phyloP scores from a whole-genome alignment of 2,113 vertebrate species.

The Protomyctophum bolini region DNA sequence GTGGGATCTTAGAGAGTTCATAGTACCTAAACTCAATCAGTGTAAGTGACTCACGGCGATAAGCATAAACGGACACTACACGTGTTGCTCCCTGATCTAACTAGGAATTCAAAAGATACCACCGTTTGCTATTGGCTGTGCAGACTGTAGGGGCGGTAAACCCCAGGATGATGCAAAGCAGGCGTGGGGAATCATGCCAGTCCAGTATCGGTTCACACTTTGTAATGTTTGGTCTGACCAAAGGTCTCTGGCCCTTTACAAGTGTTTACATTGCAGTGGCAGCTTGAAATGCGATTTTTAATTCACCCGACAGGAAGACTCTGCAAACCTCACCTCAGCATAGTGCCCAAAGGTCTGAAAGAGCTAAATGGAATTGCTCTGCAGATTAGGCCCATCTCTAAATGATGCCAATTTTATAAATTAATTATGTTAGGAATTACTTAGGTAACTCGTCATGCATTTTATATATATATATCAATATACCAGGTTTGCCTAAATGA shows the following conservation, averaged over 20 bases:
- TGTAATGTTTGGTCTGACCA: conserved; percentile 43
- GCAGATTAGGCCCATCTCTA: too few species aligned
- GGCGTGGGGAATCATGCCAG: neutral
- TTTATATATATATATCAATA: too few species aligned
- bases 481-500: too few species aligned
- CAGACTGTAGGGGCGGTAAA: conserved; percentile 12
- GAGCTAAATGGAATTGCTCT: neutral
- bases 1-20: neutral
- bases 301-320: conserved; percentile 1
- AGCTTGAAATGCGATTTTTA: neutral
- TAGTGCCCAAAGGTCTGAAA: neutral
- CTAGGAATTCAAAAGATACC: conserved; percentile 20
- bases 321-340: neutral
- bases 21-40: too few species aligned
- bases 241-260: conserved; percentile 13
- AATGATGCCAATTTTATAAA: too few species aligned
- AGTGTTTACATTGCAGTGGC: conserved; percentile 15
- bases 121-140: conserved; percentile 29
- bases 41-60: too few species aligned
- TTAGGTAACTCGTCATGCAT: too few species aligned
- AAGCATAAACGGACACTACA: neutral
- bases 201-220: conserved; percentile 54
- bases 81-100: neutral
- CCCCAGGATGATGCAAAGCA: neutral
- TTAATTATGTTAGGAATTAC: too few species aligned